A percentile compares a stretch with the other conserved stretches of the same genome.
These are phyloP conservation scores for Amyelois transitella DNA, from an alignment of 1,140 invertebrate genomes.

Conservation along the genomic window DNA sequence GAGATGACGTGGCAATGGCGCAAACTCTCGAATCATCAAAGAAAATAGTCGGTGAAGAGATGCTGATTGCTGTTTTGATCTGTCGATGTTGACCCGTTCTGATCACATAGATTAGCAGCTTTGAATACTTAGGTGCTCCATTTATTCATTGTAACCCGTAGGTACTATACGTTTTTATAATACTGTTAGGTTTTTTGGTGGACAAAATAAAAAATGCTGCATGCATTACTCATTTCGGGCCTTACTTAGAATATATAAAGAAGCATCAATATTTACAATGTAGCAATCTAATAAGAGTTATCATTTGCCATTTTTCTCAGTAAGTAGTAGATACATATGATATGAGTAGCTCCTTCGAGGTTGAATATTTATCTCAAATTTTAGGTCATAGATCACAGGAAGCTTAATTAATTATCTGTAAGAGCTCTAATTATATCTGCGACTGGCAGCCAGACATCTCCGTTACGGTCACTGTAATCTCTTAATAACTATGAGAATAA, in stretches of 20 bases:
- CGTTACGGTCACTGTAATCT: constrained; percentile 18
- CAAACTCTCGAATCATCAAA: constrained; percentile 54
- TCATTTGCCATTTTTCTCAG: neutral
- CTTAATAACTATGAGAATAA: neutral
- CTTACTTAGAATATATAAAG: too few relatives aligned
- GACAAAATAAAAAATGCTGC: too few relatives aligned
- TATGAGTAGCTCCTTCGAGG: neutral
- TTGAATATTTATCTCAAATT: neutral
- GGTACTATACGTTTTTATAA: too few relatives aligned
- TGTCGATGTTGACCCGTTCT: constrained; percentile 24
- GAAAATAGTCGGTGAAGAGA: constrained; percentile 49
- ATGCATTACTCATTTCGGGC: too few relatives aligned
- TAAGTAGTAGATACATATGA: neutral
- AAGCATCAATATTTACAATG: too few relatives aligned
- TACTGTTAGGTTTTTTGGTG: too few relatives aligned
- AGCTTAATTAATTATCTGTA: constrained; percentile 16
- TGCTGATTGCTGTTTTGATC: constrained; percentile 41
- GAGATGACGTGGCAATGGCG: constrained; percentile 31
- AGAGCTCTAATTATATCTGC: constrained; percentile 19
- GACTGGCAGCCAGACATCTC: constrained; percentile 14
- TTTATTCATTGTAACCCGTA: too few relatives aligned
- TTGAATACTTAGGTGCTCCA: too few relatives aligned
- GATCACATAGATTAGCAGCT: constrained; percentile 29
- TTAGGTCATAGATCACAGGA: constrained; percentile 1
- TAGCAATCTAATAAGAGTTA: neutral